Base-by-base conservation (phyloP, 2,797 vertebrate genomes). In the Sibirionetta formosa region DNA sequence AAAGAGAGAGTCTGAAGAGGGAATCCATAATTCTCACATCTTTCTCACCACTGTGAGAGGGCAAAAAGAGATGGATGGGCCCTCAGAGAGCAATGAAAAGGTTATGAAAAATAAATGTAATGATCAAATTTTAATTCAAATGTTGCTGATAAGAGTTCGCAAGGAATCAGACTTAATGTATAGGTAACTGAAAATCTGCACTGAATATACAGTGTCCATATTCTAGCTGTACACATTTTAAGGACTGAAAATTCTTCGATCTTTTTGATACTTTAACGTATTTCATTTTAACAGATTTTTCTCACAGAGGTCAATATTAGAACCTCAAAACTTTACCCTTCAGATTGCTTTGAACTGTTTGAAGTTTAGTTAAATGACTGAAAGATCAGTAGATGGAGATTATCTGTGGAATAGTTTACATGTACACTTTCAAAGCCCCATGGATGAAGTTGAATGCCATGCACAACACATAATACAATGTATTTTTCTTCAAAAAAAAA, bases 401-500 rank as follows among this genome's bases (percentile, higher is more conserved):
- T 88, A 53, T 44, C 76, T 40, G 11, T 68, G 38, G 29, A 18
- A 24, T 75, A 35, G 18, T 50, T 63, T 70, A 57, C 61, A 60
- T 35, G 31, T 4, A 69, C 16, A 44, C 17, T 92, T 82, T 83
- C 63, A 48, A 36, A 88, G 72, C 54, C 61, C 33, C 29, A 71
- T 44, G 19, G 27, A 65, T 0, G 0, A 88, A 94, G 63, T 26
- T 68, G 36, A 83, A 76, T 17, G 12, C 26, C 78, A 64, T 4
- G 18, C 58, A 72, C 42, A 50, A 51, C 26, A 46, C 33, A 53
- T 2, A 9, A 4, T 4, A 16, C 8, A 26, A 14, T 27, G 8
- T 19, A 56, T 83, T 81, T 88, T 14, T 77, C 87, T 96, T 70
- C 42, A 51, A 64, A 63, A 63, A 63, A 94, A 80, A 57, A 93